phyloP scores from a whole-genome alignment of 37 sponge, comb jelly and placozoan genomes.

The Amphimedon queenslandica region DNA sequence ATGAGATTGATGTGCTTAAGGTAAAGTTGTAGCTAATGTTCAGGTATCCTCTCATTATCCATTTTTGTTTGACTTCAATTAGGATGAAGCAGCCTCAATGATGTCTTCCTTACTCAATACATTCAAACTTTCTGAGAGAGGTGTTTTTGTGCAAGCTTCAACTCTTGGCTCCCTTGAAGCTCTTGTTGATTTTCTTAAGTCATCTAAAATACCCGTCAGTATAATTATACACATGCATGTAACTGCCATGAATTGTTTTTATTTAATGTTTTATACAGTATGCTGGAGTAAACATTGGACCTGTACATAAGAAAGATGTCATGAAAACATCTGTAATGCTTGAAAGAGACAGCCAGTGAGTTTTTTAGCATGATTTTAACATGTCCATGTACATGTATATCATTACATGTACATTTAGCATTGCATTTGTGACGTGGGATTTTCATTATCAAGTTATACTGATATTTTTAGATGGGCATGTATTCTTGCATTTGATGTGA shows the following conservation, averaged over 20 bases:
- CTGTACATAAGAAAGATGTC: conserved; percentile 98
- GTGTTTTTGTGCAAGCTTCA: conserved; percentile 98
- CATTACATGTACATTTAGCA: too few relatives aligned
- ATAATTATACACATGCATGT: not conserved
- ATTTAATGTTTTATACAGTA: conserved; percentile 42
- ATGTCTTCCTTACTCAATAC: conserved; percentile 66
- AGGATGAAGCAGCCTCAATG: conserved; percentile 61
- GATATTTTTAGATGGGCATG: conserved; percentile 80
- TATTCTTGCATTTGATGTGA: conserved; percentile 97
- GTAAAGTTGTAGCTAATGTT: conserved; percentile 13
- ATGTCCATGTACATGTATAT: too few relatives aligned
- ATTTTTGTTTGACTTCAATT: not conserved
- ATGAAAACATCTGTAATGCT: conserved; percentile 96
- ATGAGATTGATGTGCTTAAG: conserved; percentile 86
- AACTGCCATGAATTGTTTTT: not conserved
- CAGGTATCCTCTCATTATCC: not conserved
- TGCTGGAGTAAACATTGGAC: conserved; percentile 88
- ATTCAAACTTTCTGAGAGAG: conserved; percentile 82
- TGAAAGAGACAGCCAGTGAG: conserved; percentile 92
- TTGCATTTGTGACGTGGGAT: not conserved
- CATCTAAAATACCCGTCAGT: conserved; percentile 94
- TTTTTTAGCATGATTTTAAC: not conserved
- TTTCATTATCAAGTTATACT: not conserved
- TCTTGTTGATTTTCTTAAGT: conserved; percentile 88
- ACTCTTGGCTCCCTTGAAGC: conserved; percentile 98